Evolutionary conservation across 2,888 invertebrate genomes (phyloP), one percentile per base, ranked within the genome.

Genomic region (Cremastinae sp.): DNA sequence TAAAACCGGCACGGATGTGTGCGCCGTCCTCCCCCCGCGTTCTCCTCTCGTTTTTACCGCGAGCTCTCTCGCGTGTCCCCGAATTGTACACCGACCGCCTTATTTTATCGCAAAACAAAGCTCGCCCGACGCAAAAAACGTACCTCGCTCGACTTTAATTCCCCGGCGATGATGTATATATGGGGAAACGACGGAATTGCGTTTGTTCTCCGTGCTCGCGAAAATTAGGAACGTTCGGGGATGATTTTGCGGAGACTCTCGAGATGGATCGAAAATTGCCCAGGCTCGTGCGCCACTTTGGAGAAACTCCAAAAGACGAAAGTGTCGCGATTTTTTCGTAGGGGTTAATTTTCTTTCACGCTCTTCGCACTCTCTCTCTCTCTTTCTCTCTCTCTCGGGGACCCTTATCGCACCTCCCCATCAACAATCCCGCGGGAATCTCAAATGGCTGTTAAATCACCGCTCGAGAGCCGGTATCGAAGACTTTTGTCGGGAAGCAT

Each of bases 371-470:
- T n/a, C n/a, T n/a, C n/a, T 9, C 38, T 12, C 51, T 38, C 38
- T n/a, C n/a, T 61, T 49, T 49, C 18, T 16, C 62, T 49, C 49
- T 9, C 38, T 12, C 51, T 38, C 38, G 20, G 1, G 12, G 16
- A 38, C 20, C 18, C 20, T 38, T 45, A 36, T 28, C 51, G 16
- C 18, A 14, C 28, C 7, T 20, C 18, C 56, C 22, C 20, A 14
- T 8, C 59, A 51, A 18, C 66, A 84, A 28, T 28, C 28, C 78
- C 75, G 47, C 83, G 79, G 78, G 83, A 86, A 86, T 87, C 82
- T 83, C 85, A 87, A 88, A 88, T 86, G 88, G 89, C 88, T 85
- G 87, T 84, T 88, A 88, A 89, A 89, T 88, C 88, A 89, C 88
- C 89, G 86, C 88, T 89, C 89, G 87, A 88, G 82, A 49, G 68